Percentiles rank a stretch among this genome's conserved stretches.
These are phyloP conservation scores for Kryptopterus vitreolus DNA, from an alignment of 2,797 vertebrate genomes.

Conservation along the genomic window DNA sequence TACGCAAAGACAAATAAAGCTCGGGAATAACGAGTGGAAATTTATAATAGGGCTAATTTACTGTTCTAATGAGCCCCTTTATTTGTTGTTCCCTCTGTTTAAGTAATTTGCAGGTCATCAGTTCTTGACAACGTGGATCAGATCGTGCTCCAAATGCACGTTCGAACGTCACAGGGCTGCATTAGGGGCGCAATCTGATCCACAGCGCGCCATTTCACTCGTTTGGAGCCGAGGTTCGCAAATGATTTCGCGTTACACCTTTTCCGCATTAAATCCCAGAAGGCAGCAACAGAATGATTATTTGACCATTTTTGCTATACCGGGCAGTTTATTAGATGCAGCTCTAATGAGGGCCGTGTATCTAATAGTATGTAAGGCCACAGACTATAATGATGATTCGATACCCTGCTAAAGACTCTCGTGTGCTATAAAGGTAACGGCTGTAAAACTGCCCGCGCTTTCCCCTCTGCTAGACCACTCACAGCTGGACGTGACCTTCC, in stretches of 20 bases:
- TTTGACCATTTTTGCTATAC: constrained; percentile 56
- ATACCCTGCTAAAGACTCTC: constrained; percentile 24
- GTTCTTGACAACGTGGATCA: constrained; percentile 52
- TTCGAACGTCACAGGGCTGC: no score
- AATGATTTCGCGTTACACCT: constrained; percentile 58
- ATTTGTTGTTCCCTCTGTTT: constrained; percentile 59
- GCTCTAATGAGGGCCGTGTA: constrained; percentile 54
- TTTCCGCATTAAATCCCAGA: constrained; percentile 52
- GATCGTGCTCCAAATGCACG: constrained; percentile 40
- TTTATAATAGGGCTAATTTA: constrained; percentile 59
- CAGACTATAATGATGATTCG: constrained; percentile 47
- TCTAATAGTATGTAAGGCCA: constrained; percentile 37
- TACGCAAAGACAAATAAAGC: constrained; percentile 48
- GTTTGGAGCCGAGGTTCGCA: constrained; percentile 49
- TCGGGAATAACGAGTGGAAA: constrained; percentile 45
- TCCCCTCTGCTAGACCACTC: constrained; percentile 42
- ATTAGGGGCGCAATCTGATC: no score
- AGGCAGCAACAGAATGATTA: constrained; percentile 55
- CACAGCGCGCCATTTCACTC: constrained; percentile 47
- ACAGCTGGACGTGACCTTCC: constrained; percentile 38
- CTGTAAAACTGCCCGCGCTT: constrained; percentile 12
- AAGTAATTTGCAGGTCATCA: constrained; percentile 62
- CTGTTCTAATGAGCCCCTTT: constrained; percentile 52
- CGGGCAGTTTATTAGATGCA: constrained; percentile 49
- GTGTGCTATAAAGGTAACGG: constrained; percentile 40